Percentiles rank a stretch among this genome's conserved stretches.
Evolutionary conservation across 2,797 vertebrate genomes (phyloP).

Genomic region (Sebastes vulpes): DNA sequence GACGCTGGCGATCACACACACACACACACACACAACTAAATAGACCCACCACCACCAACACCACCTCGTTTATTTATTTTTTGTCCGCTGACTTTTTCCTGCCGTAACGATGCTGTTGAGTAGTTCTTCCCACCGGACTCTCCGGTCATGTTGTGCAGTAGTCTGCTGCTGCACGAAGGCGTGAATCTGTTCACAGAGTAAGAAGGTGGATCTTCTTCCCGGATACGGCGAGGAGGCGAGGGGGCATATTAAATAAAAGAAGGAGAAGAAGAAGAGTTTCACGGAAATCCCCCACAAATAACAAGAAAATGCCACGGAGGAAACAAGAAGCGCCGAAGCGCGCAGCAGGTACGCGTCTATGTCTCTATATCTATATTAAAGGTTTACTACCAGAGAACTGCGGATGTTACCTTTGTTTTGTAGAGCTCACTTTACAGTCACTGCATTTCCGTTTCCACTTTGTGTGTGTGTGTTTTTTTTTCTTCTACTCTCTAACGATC

Average conservation of each 20-base stretch:
- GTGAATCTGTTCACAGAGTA: constrained; percentile 81
- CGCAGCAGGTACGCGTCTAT: constrained; percentile 92
- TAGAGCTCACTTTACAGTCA: constrained; percentile 63
- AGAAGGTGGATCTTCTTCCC: constrained; percentile 89
- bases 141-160: constrained; percentile 81
- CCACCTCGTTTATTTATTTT: constrained; percentile 21
- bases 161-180: constrained; percentile 81
- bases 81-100: constrained; percentile 45
- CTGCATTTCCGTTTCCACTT: constrained; percentile 77
- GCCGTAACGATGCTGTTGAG: constrained; percentile 77
- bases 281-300: constrained; percentile 69
- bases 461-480: background rate
- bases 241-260: constrained; percentile 69
- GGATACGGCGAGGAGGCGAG: constrained; percentile 86
- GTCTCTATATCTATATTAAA: background rate
- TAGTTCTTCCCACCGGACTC: constrained; percentile 81
- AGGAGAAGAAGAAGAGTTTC: constrained; percentile 64
- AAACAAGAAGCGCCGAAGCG: constrained; percentile 98
- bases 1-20: constrained; percentile 70
- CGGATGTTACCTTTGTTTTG: constrained; percentile 66
- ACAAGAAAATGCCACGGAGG: constrained; percentile 92
- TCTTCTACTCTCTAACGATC: constrained; percentile 23
- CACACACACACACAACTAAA: background rate
- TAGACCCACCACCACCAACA: too few relatives aligned
- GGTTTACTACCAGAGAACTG: constrained; percentile 15